phyloP scores from a whole-genome alignment of 2,113 vertebrate genomes.

The Macroglossus sobrinus region DNA sequence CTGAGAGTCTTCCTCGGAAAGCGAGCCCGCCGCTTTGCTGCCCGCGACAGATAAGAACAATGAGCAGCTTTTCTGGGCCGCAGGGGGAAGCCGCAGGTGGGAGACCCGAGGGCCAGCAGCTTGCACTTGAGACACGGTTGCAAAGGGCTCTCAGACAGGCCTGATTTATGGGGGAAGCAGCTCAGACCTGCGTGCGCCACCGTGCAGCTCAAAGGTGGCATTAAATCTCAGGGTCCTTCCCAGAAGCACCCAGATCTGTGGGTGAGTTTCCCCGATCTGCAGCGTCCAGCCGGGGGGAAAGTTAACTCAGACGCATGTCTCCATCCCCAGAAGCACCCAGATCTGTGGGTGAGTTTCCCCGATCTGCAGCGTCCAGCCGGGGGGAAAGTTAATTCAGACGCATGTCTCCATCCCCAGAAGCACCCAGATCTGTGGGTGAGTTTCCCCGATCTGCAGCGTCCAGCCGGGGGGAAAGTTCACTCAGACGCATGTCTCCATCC shows the following conservation, averaged over 20 bases:
- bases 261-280: conserved; percentile 34
- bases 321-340: neutral
- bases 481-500: neutral
- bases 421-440: conserved; percentile 7
- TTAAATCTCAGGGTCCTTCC: no score
- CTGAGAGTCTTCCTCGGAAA: neutral
- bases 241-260: neutral
- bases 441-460: conserved; percentile 19
- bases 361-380: neutral
- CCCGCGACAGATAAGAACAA: neutral
- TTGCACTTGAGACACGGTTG: neutral
- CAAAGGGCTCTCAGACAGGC: neutral
- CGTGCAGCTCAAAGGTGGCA: neutral
- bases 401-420: neutral
- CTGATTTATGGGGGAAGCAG: neutral
- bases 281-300: neutral
- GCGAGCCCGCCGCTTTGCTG: neutral
- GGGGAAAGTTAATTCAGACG: neutral
- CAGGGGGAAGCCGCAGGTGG: neutral
- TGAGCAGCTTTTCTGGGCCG: neutral
- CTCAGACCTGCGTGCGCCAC: neutral
- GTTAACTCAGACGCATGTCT: neutral
- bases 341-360: conserved; percentile 48
- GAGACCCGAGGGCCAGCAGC: neutral
- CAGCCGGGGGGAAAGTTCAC: neutral